phyloP scores from a whole-genome alignment of 2,113 vertebrate genomes.

The Willisornis vidua region DNA sequence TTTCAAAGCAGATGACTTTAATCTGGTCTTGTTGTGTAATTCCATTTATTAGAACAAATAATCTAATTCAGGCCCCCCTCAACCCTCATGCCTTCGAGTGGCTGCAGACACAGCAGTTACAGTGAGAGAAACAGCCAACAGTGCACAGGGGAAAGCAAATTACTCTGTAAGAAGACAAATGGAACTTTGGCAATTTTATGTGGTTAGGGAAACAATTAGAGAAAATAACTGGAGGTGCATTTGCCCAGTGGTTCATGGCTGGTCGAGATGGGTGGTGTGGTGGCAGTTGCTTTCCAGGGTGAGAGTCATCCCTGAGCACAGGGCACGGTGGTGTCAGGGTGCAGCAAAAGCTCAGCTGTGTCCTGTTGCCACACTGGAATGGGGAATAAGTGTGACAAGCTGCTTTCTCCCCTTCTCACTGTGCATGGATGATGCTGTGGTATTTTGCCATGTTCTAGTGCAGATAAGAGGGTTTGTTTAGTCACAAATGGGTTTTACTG shows the following conservation, averaged over 20 bases:
- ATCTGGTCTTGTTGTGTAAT: conserved; percentile 23
- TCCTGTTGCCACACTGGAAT: not conserved
- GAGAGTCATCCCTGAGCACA: not conserved
- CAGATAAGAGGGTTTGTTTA: not conserved
- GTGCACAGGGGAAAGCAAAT: not conserved
- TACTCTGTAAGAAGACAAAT: not conserved
- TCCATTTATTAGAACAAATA: conserved; percentile 37
- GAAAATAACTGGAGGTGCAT: not conserved
- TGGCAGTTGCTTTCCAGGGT: not conserved
- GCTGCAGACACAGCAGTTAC: conserved; percentile 10
- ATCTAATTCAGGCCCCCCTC: not conserved
- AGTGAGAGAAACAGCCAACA: not conserved
- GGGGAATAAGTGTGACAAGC: not conserved
- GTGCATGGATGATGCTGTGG: not conserved
- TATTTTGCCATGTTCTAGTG: not conserved
- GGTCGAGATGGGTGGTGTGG: not conserved
- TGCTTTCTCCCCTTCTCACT: not conserved
- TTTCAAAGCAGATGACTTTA: conserved; percentile 24
- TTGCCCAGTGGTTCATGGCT: not conserved
- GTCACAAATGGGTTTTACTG: not conserved
- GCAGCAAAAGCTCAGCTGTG: not conserved
- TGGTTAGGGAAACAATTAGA: conserved; percentile 40
- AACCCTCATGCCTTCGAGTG: not conserved
- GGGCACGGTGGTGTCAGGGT: not conserved
- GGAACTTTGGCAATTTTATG: not conserved